phyloP scores from a whole-genome alignment of 2,888 invertebrate genomes.

The Hydrotaea diabolus region DNA sequence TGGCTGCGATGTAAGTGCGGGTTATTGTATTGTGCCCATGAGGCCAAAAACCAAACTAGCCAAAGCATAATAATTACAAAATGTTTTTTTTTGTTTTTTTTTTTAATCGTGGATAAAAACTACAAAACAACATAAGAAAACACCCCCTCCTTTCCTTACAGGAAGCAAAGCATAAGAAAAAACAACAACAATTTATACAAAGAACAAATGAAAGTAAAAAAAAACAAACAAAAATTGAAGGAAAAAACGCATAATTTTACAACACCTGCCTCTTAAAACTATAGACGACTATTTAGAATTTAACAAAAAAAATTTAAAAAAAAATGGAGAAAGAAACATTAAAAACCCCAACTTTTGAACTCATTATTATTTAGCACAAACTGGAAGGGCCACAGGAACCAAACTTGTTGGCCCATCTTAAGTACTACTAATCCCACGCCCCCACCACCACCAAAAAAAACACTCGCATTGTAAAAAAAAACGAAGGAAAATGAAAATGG shows the following conservation, averaged over 20 bases:
- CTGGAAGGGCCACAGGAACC: neutral
- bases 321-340: neutral
- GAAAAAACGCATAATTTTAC: constrained; percentile 64
- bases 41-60: constrained; percentile 82
- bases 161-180: neutral
- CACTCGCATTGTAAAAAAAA: too few relatives aligned
- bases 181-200: constrained; percentile 8
- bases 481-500: too few relatives aligned
- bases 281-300: neutral
- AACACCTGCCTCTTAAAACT: constrained; percentile 65
- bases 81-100: constrained; percentile 9
- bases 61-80: constrained; percentile 77
- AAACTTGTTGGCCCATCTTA: too few relatives aligned
- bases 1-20: constrained; percentile 96
- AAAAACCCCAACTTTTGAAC: constrained; percentile 40
- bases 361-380: constrained; percentile 58
- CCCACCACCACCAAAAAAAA: neutral
- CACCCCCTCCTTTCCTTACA: neutral
- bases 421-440: neutral
- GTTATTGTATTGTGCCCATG: constrained; percentile 91
- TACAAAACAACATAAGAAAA: neutral
- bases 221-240: constrained; percentile 17
- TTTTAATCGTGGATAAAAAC: neutral
- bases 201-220: too few relatives aligned
- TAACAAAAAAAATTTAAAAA: neutral